Evolutionary conservation across 2,888 invertebrate species (phyloP).

Genomic region (Amiota communis): DNA sequence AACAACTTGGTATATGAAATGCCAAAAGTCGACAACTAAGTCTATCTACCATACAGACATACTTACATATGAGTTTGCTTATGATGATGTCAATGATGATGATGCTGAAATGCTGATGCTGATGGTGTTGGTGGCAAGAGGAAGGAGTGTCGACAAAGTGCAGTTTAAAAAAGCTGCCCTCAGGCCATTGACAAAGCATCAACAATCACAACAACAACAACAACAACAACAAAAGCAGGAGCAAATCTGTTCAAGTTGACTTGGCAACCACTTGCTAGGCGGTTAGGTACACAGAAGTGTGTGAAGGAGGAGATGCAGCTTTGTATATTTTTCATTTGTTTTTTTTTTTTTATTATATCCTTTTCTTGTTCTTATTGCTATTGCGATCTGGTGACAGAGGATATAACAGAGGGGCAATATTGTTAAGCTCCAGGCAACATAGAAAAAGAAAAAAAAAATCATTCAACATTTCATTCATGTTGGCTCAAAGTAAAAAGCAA

Average conservation of each 20-base stretch:
- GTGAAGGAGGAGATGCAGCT: no score
- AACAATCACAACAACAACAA: no score
- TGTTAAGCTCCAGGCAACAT: not conserved
- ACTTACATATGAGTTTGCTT: no score
- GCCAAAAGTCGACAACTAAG: no score
- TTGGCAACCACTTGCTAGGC: conserved; percentile 18
- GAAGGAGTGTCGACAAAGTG: not conserved
- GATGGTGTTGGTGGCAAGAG: not conserved
- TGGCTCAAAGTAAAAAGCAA: conserved; percentile 10
- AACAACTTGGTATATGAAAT: no score
- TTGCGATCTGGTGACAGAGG: not conserved
- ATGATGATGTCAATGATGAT: not conserved
- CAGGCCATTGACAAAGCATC: conserved; percentile 17
- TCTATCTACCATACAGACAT: no score
- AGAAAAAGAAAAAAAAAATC: not conserved
- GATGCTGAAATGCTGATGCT: not conserved
- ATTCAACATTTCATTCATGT: conserved; percentile 22
- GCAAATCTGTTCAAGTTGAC: conserved; percentile 28
- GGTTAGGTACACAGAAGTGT: no score
- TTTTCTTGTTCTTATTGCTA: not conserved
- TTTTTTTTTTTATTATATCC: not conserved
- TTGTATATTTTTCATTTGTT: no score
- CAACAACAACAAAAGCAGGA: no score
- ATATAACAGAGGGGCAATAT: not conserved
- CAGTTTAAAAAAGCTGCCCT: conserved; percentile 14